Evolutionary conservation across 2,888 invertebrate species (phyloP), one percentile per base, ranked within the genome.

Genomic region (Heliothis peltigera): DNA sequence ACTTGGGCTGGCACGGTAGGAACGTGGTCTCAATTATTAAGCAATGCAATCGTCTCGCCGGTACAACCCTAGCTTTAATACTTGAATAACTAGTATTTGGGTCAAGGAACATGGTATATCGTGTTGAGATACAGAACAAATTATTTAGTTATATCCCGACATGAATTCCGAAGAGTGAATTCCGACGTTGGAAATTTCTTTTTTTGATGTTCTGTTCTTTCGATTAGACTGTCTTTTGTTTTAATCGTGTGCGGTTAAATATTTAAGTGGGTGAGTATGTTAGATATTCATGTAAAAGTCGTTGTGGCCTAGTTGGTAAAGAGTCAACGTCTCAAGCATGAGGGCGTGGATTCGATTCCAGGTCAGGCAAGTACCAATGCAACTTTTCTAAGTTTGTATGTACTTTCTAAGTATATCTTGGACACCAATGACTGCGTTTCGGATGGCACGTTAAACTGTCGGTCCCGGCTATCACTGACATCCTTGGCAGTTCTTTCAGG

Each of bases 11-110:
- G 75, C 76, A 55, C 68, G 39, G 52, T 78, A 76, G 90, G 89
- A 87, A 88, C 88, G 88, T 81, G 88, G 86, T 84, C 86, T 93
- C 91, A 92, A 94, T 93, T 93, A 94, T 93, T 94, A 92, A 93
- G 89, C 90, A 91, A 92, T 90, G 92, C 92, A 93, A 92, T 93
- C 92, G 92, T 84, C 86, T 82, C 84, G 81, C 82, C 81, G 77
- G 84, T 75, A 84, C 89, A 88, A 85, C 91, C 89, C 89, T 88
- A 87, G 86, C 89, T 88, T 94, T 90, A 94, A 94, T 93, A 93
- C 93, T 93, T 93, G 91, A 93, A 89, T 87, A 91, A 89, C 87
- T 86, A 87, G 90, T 89, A 92, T 92, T 86, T 91, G 88, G 93
- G 93, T 92, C 92, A 91, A 81, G 76, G 80, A 78, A 79, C 83